Evolutionary conservation across 2,113 vertebrate species (phyloP).

Genomic region (Prionailurus viverrinus): DNA sequence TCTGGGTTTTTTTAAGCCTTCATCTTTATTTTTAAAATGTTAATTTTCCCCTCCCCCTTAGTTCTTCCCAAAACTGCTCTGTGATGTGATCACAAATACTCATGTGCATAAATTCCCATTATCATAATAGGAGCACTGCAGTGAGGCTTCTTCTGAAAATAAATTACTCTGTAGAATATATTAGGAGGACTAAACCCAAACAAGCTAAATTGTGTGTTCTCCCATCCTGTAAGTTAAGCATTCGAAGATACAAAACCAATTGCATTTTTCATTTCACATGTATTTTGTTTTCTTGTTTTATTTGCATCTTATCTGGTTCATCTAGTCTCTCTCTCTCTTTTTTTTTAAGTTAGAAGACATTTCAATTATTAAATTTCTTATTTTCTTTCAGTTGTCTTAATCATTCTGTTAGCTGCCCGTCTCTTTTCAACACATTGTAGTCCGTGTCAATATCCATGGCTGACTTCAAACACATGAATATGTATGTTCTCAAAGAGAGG

Average conservation of each 20-base stretch:
- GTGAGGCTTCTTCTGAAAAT: conserved; percentile 77
- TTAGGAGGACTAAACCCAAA: conserved; percentile 79
- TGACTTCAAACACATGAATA: conserved; percentile 75
- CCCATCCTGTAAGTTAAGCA: conserved; percentile 72
- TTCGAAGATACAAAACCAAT: conserved; percentile 80
- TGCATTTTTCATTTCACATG: conserved; percentile 79
- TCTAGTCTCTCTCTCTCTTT: conserved; percentile 63
- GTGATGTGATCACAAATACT: conserved; percentile 82
- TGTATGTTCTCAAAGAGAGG: conserved; percentile 56
- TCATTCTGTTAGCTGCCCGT: conserved; percentile 77
- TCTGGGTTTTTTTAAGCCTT: conserved; percentile 47
- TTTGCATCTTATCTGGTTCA: conserved; percentile 79
- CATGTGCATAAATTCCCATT: conserved; percentile 80
- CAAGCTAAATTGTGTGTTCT: conserved; percentile 75
- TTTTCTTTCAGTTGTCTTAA: conserved; percentile 85
- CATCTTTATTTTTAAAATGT: conserved; percentile 65
- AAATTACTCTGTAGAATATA: conserved; percentile 78
- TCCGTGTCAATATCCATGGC: conserved; percentile 68
- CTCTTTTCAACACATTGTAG: conserved; percentile 77
- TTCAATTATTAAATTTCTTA: conserved; percentile 84
- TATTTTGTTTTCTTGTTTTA: conserved; percentile 80
- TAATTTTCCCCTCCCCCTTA: conserved; percentile 38
- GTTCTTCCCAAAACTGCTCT: conserved; percentile 73
- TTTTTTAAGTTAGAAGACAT: conserved; percentile 69
- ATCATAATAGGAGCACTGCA: conserved; percentile 75